Conservation (phyloP, 2,113 vertebrate genomes). For the Brevimyrus niger region DNA sequence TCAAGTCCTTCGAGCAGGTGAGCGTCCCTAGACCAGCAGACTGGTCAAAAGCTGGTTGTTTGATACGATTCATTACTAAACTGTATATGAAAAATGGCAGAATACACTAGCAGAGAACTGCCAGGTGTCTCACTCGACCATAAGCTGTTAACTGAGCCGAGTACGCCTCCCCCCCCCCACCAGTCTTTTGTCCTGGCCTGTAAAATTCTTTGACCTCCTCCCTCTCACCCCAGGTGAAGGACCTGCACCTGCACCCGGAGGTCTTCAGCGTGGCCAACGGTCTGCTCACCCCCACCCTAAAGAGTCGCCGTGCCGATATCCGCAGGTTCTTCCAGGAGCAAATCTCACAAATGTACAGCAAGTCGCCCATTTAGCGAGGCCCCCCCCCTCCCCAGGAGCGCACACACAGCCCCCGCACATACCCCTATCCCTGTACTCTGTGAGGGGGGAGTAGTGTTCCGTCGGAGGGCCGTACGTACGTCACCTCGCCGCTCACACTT, state of each 20-base stretch:
- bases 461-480: not conserved
- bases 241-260: slow-evolving; percentile 58
- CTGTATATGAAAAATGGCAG: not conserved
- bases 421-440: not conserved
- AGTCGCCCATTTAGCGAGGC: slow-evolving; percentile 34
- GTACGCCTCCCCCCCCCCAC: not conserved
- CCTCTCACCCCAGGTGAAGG: slow-evolving; percentile 51
- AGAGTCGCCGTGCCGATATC: slow-evolving; percentile 58
- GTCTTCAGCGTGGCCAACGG: slow-evolving; percentile 62
- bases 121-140: not conserved
- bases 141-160: not conserved
- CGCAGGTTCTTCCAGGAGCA: slow-evolving; percentile 56
- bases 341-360: slow-evolving; percentile 59
- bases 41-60: not conserved
- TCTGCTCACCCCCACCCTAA: slow-evolving; percentile 67
- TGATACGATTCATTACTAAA: not conserved
- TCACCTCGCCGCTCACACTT: not conserved
- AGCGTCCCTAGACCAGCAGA: slow-evolving; percentile 1
- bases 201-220: not conserved
- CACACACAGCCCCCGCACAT: not conserved
- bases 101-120: not conserved
- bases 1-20: slow-evolving; percentile 69
- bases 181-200: not conserved
- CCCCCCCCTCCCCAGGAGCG: no score
- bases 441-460: not conserved